Conservation (phyloP, 2,113 vertebrate species). For the Indicator maculatus region DNA sequence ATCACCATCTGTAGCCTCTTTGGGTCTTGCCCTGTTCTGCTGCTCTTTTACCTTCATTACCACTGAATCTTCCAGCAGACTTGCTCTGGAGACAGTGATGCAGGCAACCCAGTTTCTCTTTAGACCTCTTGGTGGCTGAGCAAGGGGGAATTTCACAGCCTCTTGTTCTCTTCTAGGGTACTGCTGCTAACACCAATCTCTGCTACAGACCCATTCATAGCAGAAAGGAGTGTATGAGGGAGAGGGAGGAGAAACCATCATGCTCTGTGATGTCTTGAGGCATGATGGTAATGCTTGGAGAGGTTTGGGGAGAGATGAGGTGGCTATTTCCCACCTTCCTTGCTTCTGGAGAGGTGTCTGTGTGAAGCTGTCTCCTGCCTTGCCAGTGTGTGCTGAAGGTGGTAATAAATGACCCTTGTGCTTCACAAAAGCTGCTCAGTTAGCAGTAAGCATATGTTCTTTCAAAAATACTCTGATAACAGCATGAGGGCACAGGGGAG, state of each 20-base stretch:
- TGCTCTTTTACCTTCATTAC: neutral
- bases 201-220: neutral
- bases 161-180: neutral
- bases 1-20: neutral
- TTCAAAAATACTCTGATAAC: neutral
- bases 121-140: neutral
- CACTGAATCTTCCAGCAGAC: neutral
- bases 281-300: neutral
- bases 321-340: neutral
- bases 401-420: neutral
- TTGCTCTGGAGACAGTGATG: neutral
- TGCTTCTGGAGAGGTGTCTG: neutral
- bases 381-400: fast-evolving
- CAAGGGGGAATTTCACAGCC: neutral
- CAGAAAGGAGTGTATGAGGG: neutral
- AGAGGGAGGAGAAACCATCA: neutral
- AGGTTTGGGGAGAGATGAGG: neutral
- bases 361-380: neutral
- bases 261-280: neutral
- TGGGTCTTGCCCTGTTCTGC: neutral
- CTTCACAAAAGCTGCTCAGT: neutral
- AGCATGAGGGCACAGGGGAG: neutral
- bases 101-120: neutral
- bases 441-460: neutral
- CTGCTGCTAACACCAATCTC: neutral